Evolutionary conservation across 2,113 vertebrate genomes (phyloP), one percentile per base, ranked within the genome.

Genomic region (Phalacrocorax carbo): DNA sequence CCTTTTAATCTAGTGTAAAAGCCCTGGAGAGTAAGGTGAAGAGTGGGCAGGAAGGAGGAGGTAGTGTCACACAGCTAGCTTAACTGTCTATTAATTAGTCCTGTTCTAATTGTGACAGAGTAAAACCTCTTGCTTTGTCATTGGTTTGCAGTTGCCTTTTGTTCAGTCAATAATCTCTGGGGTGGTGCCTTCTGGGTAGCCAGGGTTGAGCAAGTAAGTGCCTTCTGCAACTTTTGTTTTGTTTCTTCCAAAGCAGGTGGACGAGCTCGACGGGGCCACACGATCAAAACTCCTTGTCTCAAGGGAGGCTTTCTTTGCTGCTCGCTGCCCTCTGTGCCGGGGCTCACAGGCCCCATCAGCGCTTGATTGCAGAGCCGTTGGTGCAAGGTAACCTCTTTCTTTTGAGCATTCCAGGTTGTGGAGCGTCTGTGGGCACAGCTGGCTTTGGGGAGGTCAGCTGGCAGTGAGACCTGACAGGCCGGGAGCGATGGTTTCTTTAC

Each of bases 301-400:
- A 17, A 25, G 42, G 29, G 52, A 84, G 38, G 21, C 78, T 81
- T 68, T 87, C 48, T n/a, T 48, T 7, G 36, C 72, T 60, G 77
- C 73, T 72, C 2, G 0, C 52, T 3, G 5, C 60, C 20, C 42
- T 83, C 65, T 0, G 70, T 94, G 86, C 81, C 82, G 86, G 73
- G 93, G 36, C 66, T 94, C 46, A 15, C 78, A 32, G 81, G 19
- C 44, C 61, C n/a, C 48, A 3, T 44, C 83, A 60, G 26, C 1
- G 0, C 61, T n/a, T n/a, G 9, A 51, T 86, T 85, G 52, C 80
- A 51, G 83, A 86, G 29, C 57, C 5, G 1, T 64, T 69, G 71
- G 92, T 93, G 44, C 78, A 46, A 95, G 93, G 94, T 95, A 96
- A 90, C 40, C 9, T 12, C 44, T 79, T 55, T 34, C 11, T 81